A percentile compares a stretch with the other conserved stretches of the same genome.
Conservation (phyloP, 2,888 invertebrate genomes). For the Heteropelma amictum region DNA sequence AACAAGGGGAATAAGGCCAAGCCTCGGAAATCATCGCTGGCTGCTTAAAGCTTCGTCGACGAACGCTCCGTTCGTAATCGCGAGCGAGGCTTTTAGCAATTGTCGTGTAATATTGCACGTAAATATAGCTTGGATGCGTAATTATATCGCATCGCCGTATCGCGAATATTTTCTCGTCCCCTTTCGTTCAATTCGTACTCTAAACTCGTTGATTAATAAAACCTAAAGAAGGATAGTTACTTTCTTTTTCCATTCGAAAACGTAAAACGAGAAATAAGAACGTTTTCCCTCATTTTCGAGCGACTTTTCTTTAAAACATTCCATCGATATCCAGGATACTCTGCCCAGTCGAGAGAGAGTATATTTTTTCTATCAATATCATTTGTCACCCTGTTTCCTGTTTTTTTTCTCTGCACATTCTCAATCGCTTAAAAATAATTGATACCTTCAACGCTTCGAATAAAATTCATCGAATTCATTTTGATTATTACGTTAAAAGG, state of each 20-base stretch:
- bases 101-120: no score
- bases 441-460: constrained; percentile 62
- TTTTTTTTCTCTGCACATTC: constrained; percentile 55
- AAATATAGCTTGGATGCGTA: no score
- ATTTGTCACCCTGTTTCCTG: constrained; percentile 64
- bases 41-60: constrained; percentile 55
- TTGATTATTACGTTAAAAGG: constrained; percentile 71
- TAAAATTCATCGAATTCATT: constrained; percentile 69
- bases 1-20: constrained; percentile 62
- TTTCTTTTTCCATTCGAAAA: constrained; percentile 50
- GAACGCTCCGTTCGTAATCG: background rate
- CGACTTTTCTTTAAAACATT: constrained; percentile 39
- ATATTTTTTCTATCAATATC: constrained; percentile 61
- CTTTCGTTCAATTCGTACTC: background rate
- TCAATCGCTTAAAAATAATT: constrained; percentile 72
- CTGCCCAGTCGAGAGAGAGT: constrained; percentile 56
- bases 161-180: no score
- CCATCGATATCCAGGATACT: constrained; percentile 56
- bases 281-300: constrained; percentile 15
- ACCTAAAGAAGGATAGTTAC: constrained; percentile 66
- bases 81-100: background rate
- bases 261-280: constrained; percentile 28
- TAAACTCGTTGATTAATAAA: constrained; percentile 56
- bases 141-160: no score
- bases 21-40: constrained; percentile 58